Conservation (phyloP, 2,888 invertebrate species). For the Hirtodrosophila cameraria region DNA sequence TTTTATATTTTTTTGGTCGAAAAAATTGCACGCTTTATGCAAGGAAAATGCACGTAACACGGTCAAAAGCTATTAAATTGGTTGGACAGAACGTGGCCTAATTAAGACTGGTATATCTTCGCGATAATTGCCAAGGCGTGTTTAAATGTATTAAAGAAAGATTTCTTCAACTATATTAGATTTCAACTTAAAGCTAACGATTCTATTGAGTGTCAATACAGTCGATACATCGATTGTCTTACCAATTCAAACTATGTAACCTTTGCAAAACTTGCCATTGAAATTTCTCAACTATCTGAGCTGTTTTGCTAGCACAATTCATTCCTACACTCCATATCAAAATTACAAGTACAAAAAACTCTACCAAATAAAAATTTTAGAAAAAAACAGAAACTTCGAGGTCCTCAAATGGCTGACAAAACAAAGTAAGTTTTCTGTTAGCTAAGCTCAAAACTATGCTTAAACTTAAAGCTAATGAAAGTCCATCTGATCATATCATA, state of each 20-base stretch:
- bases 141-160: background rate
- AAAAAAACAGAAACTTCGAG: constrained; percentile 2
- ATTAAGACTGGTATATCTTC: constrained; percentile 2
- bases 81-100: background rate
- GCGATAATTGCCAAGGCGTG: constrained; percentile 10
- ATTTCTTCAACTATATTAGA: background rate
- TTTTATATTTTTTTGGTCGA: background rate
- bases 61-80: constrained; percentile 25
- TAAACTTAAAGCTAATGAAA: too few species aligned
- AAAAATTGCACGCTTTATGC: constrained; percentile 1
- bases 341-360: constrained; percentile 27
- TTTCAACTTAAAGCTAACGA: too few species aligned
- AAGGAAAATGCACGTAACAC: constrained; percentile 11
- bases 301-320: background rate
- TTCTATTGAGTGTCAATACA: too few species aligned
- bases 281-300: background rate
- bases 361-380: background rate
- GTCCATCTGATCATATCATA: background rate
- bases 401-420: constrained; percentile 29
- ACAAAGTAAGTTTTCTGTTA: constrained; percentile 12
- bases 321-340: background rate
- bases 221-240: too few species aligned
- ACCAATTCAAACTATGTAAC: constrained; percentile 14
- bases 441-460: too few species aligned
- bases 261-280: background rate